These are phyloP conservation scores for Apoda limacodes DNA, from an alignment of 2,888 invertebrate genomes.

Conservation along the genomic window DNA sequence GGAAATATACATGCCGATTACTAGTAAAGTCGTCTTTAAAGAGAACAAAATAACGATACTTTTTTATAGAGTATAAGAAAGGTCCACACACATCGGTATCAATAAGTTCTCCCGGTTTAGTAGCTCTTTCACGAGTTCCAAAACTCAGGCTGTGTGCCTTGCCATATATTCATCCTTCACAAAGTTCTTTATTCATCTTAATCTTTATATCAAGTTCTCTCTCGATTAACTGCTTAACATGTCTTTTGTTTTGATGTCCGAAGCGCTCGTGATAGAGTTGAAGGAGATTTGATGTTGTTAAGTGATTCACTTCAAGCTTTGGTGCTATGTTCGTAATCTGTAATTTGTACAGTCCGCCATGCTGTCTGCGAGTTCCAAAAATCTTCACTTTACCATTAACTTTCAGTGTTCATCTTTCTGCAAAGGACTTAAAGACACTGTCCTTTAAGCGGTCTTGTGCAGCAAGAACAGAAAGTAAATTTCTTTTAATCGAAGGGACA, in stretches of 20 bases:
- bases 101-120: constrained; percentile 7
- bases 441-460: no score
- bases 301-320: no score
- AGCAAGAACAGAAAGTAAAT: no score
- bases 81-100: constrained; percentile 12
- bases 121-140: constrained; percentile 12
- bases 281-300: constrained; percentile 2
- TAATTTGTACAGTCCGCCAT: no score
- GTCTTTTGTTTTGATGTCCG: constrained; percentile 12
- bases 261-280: constrained; percentile 13
- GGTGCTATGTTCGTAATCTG: no score
- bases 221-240: constrained; percentile 10
- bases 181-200: no score
- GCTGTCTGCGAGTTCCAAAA: no score
- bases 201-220: constrained; percentile 12
- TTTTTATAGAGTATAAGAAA: constrained; percentile 3
- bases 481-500: no score
- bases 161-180: constrained; percentile 11
- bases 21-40: constrained; percentile 6
- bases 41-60: constrained; percentile 5
- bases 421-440: no score
- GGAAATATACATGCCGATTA: constrained; percentile 4
- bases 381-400: no score
- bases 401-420: no score
- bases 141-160: constrained; percentile 11